Conservation (phyloP, 2,797 vertebrate species). For the Sebastes itinus region DNA sequence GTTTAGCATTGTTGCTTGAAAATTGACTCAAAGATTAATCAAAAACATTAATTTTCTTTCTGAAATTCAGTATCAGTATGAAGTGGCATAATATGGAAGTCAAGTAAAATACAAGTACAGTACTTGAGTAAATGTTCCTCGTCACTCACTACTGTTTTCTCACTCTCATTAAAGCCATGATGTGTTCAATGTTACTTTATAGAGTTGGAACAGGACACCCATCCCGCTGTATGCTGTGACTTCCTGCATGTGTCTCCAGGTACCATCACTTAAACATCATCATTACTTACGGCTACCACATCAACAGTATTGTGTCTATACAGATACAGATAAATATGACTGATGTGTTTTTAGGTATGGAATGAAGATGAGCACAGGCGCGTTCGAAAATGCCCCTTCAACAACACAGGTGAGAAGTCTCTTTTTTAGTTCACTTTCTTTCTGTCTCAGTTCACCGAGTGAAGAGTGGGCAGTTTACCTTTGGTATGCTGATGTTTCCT, state of each 20-base stretch:
- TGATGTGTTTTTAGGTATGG: constrained; percentile 67
- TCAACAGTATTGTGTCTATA: neutral
- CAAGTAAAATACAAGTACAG: neutral
- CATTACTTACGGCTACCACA: neutral
- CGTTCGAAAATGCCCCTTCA: constrained; percentile 74
- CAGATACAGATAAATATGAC: neutral
- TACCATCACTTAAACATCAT: constrained; percentile 21
- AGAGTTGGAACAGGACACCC: constrained; percentile 41
- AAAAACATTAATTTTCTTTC: neutral
- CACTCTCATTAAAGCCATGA: neutral
- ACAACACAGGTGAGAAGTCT: constrained; percentile 50
- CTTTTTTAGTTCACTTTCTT: neutral
- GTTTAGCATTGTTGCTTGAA: neutral
- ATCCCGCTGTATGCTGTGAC: constrained; percentile 73
- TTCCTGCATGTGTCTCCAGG: constrained; percentile 81
- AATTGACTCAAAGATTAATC: neutral
- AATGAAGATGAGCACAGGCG: constrained; percentile 34
- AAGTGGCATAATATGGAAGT: neutral
- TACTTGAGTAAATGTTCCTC: neutral
- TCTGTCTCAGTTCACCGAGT: neutral
- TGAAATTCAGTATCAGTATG: neutral
- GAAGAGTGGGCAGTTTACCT: neutral
- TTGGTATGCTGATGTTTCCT: neutral
- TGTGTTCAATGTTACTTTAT: constrained; percentile 20
- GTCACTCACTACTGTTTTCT: neutral